Evolutionary conservation across 2,797 vertebrate genomes (phyloP).

Genomic region (Pachyuromys duprasi): DNA sequence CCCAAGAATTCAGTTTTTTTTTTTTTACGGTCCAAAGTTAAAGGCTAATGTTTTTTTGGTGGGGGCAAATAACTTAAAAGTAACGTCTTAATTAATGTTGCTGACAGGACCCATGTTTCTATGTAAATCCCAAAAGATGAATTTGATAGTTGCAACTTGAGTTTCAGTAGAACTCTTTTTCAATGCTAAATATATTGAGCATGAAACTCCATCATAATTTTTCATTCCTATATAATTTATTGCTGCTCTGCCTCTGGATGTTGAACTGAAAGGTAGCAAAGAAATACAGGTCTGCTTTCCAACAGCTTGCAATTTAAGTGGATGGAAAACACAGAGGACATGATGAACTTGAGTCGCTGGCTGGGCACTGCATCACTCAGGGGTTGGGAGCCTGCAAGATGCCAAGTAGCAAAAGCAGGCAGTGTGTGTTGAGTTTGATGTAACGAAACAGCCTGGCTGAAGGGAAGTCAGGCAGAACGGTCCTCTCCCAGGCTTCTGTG

Average conservation of each 20-base stretch:
- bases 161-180: neutral
- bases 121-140: neutral
- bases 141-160: neutral
- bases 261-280: neutral
- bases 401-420: neutral
- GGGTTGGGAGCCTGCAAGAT: neutral
- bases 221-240: neutral
- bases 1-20: neutral
- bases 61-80: neutral
- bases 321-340: neutral
- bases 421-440: neutral
- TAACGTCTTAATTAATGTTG: neutral
- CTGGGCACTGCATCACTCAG: neutral
- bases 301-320: neutral
- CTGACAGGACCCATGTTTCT: neutral
- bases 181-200: neutral
- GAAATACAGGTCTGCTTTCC: neutral
- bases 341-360: neutral
- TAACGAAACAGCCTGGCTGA: neutral
- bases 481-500: neutral
- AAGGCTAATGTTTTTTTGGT: neutral
- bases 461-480: neutral
- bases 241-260: neutral
- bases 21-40: neutral
- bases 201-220: neutral